Percentiles rank a stretch among this genome's conserved stretches.
Evolutionary conservation across 1,140 invertebrate species (phyloP).

Genomic region (Zaprionus nigranus): DNA sequence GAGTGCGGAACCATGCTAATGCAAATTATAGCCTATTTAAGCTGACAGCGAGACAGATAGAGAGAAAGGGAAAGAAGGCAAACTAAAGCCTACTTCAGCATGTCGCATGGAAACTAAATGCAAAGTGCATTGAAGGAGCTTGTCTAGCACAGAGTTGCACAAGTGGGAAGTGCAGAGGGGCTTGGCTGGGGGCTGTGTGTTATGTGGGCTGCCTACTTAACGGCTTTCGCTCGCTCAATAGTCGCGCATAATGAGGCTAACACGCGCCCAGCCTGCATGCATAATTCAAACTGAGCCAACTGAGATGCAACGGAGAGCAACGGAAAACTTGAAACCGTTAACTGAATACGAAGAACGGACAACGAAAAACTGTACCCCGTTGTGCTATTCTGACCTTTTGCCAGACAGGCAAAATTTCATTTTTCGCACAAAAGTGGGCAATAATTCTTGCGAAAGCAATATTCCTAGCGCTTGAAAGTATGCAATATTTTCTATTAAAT

Average conservation of each 20-base stretch:
- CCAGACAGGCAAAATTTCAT: constrained; percentile 8
- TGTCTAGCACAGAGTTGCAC: constrained; percentile 37
- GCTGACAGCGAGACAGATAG: constrained; percentile 48
- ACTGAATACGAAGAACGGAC: not conserved
- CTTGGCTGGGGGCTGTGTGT: constrained; percentile 16
- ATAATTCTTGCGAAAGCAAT: not conserved
- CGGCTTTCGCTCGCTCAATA: constrained; percentile 71
- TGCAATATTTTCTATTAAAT: constrained; percentile 67
- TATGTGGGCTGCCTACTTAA: constrained; percentile 66
- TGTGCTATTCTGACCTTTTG: constrained; percentile 61
- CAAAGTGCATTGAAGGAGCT: constrained; percentile 51
- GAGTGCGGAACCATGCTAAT: constrained; percentile 79
- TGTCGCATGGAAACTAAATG: constrained; percentile 70
- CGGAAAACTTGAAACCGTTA: not conserved
- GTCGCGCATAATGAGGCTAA: constrained; percentile 78
- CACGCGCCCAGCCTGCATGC: constrained; percentile 76
- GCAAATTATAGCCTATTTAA: constrained; percentile 82
- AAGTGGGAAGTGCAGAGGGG: too few relatives aligned
- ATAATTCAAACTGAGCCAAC: constrained; percentile 70
- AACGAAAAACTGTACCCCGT: constrained; percentile 13
- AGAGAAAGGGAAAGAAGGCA: not conserved
- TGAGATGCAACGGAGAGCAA: constrained; percentile 4
- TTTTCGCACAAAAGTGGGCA: not conserved
- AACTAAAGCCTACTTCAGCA: constrained; percentile 70
- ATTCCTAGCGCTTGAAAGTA: constrained; percentile 24